Conservation (phyloP, 2,888 invertebrate genomes). For the Stomorhina lunata region DNA sequence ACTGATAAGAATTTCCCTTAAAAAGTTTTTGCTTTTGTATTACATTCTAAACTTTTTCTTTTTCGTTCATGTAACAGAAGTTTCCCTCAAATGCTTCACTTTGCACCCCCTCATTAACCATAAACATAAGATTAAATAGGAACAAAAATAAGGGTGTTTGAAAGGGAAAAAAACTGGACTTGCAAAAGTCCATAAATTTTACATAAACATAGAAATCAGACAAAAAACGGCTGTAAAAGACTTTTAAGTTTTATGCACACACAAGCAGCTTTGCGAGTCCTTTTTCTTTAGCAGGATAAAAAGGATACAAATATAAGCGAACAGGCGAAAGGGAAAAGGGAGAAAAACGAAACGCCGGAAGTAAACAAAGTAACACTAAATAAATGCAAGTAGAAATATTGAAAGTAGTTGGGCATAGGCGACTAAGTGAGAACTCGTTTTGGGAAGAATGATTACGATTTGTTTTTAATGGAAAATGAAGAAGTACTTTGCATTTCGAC, state of each 20-base stretch:
- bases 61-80: neutral
- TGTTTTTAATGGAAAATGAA: no score
- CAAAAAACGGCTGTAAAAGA: constrained; percentile 2
- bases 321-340: neutral
- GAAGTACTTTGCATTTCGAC: no score
- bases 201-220: constrained; percentile 5
- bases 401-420: neutral
- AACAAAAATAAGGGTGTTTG: constrained; percentile 48
- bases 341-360: constrained; percentile 47
- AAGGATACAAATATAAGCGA: neutral
- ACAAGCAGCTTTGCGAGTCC: neutral
- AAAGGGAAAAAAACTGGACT: constrained; percentile 11
- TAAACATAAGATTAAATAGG: neutral
- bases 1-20: neutral
- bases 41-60: neutral
- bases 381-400: neutral
- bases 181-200: constrained; percentile 34
- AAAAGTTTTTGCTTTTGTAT: no score
- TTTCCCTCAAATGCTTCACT: neutral
- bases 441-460: no score
- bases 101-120: constrained; percentile 6
- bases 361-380: constrained; percentile 48
- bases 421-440: neutral
- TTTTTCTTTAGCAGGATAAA: no score
- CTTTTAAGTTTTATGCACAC: constrained; percentile 10